Base-by-base conservation (phyloP, 2,888 invertebrate species). In the Synergus japonicus region DNA sequence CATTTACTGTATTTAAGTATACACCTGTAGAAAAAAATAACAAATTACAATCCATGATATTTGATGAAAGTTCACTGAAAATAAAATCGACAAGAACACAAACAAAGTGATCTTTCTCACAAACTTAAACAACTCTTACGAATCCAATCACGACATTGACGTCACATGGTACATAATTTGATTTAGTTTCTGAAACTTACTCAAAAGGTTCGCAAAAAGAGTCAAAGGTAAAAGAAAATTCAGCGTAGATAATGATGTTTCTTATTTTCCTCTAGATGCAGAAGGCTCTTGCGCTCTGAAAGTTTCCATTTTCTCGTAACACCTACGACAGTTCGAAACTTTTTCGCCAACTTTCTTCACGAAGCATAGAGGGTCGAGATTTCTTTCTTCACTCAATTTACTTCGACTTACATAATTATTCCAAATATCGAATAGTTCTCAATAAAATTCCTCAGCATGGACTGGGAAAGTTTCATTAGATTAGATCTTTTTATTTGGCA, bases 181-280 rank as follows among this genome's bases (percentile, higher is more conserved):
- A 73, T 73, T 54, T 73, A 37, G 37, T 73, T 12, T 2, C 22
- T 54, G n/a, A 41, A 37, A 73, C 54, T 54, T 73, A 37, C 46
- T 69, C 29, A 54, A 73, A 41, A 73, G 73, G 49, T n/a, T 4
- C 29, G 12, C 43, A 66, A n/a, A 10, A 41, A 15, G 13, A 69
- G 43, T 9, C 29, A 29, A 44, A 58, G 18, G 29, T 1, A 69
- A 69, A 29, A 37, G 37, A 4, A 69, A 37, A 49, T 54, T 37
- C 37, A 49, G 4, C 37, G 49, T 29, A 69, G 73, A 41, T n/a
- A 29, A 49, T 37, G 49, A 46, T 15, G 44, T 49, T 73, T 73
- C 15, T 54, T 29, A 29, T 29, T 49, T 73, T 54, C 37, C 10
- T 69, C 2, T 49, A 13, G 12, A 7, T 22, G 12, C 22, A 13